phyloP scores from a whole-genome alignment of 2,113 vertebrate genomes.

The Colistium nudipinnis region DNA sequence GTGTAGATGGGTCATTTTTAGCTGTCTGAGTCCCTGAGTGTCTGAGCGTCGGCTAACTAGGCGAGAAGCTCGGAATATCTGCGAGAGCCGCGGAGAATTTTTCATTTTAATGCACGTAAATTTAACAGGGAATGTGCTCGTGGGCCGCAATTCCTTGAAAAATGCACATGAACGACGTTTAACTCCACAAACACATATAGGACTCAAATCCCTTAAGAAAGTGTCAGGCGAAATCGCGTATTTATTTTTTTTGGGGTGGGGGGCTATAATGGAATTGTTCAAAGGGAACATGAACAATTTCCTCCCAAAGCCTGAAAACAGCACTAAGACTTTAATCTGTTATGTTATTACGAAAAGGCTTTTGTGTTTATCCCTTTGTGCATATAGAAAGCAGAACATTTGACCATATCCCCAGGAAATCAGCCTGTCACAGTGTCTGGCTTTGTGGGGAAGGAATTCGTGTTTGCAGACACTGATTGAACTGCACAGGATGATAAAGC shows the following conservation, averaged over 20 bases:
- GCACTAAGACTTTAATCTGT: conserved; percentile 53
- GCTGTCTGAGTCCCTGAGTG: conserved; percentile 59
- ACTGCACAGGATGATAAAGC: conserved; percentile 28
- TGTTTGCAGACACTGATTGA: conserved; percentile 52
- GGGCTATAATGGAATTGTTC: conserved; percentile 24
- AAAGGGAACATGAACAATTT: conserved; percentile 42
- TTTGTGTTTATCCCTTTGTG: conserved; percentile 51
- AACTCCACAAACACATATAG: neutral
- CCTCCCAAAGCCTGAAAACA: conserved; percentile 23
- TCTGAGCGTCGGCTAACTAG: conserved; percentile 48
- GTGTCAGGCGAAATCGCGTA: conserved; percentile 20
- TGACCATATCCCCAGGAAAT: conserved; percentile 54
- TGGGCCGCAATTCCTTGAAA: neutral
- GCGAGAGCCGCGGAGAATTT: neutral
- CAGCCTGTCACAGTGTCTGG: conserved; percentile 40
- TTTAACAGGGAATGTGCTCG: neutral
- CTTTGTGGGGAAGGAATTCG: conserved; percentile 16
- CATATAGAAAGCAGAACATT: conserved; percentile 49
- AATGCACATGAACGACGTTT: conserved; percentile 2
- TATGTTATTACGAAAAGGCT: conserved; percentile 33
- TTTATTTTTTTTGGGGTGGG: conserved; percentile 33
- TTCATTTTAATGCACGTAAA: neutral
- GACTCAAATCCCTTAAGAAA: conserved; percentile 17
- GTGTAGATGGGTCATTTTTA: conserved; percentile 60
- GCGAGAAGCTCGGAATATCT: conserved; percentile 32